Evolutionary conservation across 2,888 invertebrate genomes (phyloP).

Genomic region (Temnothorax unifasciatus): DNA sequence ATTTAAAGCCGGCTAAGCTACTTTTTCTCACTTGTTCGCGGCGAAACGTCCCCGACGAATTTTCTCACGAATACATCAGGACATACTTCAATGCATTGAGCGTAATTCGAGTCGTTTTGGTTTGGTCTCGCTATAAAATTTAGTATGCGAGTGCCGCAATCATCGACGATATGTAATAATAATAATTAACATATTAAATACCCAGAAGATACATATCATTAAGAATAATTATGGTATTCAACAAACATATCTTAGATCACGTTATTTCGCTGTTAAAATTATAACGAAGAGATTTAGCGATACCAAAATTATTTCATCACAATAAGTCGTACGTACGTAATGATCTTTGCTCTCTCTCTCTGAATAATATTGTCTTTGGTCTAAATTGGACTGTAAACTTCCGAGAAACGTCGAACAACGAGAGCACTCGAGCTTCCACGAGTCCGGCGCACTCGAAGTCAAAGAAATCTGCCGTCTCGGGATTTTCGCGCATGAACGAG

Average conservation of each 20-base stretch:
- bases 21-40: slow-evolving; percentile 75
- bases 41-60: slow-evolving; percentile 61
- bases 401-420: slow-evolving; percentile 23
- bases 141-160: neutral
- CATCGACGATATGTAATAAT: neutral
- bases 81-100: neutral
- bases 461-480: slow-evolving; percentile 44
- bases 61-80: slow-evolving; percentile 64
- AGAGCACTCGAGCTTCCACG: slow-evolving; percentile 16
- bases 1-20: slow-evolving; percentile 81
- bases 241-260: too few species aligned
- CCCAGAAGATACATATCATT: neutral
- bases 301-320: slow-evolving; percentile 6
- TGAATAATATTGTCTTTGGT: slow-evolving; percentile 32
- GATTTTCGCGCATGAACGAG: slow-evolving; percentile 53
- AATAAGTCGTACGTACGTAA: neutral
- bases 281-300: neutral
- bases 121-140: neutral
- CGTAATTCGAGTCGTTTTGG: slow-evolving; percentile 38
- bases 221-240: neutral
- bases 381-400: slow-evolving; percentile 39
- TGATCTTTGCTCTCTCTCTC: slow-evolving; percentile 21
- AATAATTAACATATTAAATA: neutral
- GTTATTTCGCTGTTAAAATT: neutral
- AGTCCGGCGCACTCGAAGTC: slow-evolving; percentile 37